Evolutionary conservation across 1,140 invertebrate species (phyloP).

Genomic region (Acromyrmex echinatior): DNA sequence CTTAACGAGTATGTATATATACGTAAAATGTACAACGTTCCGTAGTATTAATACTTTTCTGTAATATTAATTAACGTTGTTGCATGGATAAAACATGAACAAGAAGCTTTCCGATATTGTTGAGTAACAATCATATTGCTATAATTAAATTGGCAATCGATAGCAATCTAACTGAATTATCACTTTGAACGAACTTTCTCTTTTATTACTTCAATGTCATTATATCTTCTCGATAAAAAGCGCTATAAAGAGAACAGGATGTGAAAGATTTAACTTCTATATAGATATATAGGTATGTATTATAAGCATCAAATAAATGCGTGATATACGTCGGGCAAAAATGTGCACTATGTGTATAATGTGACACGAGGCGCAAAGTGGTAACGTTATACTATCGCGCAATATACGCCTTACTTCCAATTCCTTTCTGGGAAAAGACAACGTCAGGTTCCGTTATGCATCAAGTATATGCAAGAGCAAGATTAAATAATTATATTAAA

Average conservation of each 20-base stretch:
- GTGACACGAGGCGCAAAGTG: conserved; percentile 52
- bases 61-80: conserved; percentile 22
- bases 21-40: not conserved
- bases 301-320: not conserved
- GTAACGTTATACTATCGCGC: conserved; percentile 41
- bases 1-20: not conserved
- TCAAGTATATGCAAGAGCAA: not conserved
- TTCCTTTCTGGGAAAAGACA: conserved; percentile 41
- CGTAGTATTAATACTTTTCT: not conserved
- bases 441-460: conserved; percentile 5
- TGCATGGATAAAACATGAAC: not conserved
- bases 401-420: conserved; percentile 35
- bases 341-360: conserved; percentile 44
- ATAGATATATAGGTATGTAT: no score
- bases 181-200: not conserved
- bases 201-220: not conserved
- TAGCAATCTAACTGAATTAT: not conserved
- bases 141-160: not conserved
- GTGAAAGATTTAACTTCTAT: not conserved
- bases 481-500: conserved; percentile 15
- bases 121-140: not conserved
- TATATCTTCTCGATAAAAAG: not conserved
- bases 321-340: conserved; percentile 7
- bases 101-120: not conserved
- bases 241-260: not conserved